phyloP scores from a whole-genome alignment of 2,888 invertebrate genomes.

The Drosophila paramelanica region DNA sequence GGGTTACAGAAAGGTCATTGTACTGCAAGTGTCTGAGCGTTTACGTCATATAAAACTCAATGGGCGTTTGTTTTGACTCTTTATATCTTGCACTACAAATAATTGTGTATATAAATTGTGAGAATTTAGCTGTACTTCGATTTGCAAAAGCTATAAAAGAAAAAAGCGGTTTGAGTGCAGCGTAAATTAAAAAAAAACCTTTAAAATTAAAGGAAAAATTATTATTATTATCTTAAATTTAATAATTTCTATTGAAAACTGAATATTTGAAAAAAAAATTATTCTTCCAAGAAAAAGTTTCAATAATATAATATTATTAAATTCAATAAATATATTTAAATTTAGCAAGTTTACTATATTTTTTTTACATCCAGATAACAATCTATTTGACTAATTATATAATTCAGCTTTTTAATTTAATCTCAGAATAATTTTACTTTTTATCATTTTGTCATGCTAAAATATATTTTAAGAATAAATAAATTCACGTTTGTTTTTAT shows the following conservation, averaged over 20 bases:
- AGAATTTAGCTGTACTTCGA: background rate
- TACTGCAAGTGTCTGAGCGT: constrained; percentile 2
- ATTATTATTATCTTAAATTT: too few species aligned
- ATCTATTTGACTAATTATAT: background rate
- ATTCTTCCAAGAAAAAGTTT: too few species aligned
- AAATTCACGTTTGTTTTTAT: background rate
- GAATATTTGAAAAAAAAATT: too few species aligned
- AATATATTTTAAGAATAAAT: background rate
- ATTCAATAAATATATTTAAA: background rate
- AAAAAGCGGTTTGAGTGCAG: background rate
- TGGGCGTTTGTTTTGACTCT: background rate
- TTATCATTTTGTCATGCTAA: background rate
- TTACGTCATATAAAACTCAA: constrained; percentile 12
- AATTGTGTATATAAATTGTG: background rate
- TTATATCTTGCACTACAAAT: background rate
- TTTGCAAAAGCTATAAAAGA: too few species aligned
- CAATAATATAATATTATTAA: background rate
- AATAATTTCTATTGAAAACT: too few species aligned
- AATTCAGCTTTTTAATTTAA: background rate
- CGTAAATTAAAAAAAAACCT: background rate
- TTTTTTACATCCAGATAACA: background rate
- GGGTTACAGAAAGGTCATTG: constrained; percentile 15
- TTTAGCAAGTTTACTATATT: background rate
- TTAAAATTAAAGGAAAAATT: too few species aligned
- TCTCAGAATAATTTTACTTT: background rate